A percentile compares a stretch with the other conserved stretches of the same genome.
These are phyloP conservation scores for Streblospio benedicti DNA, from an alignment of 1,140 invertebrate species.

Conservation along the genomic window DNA sequence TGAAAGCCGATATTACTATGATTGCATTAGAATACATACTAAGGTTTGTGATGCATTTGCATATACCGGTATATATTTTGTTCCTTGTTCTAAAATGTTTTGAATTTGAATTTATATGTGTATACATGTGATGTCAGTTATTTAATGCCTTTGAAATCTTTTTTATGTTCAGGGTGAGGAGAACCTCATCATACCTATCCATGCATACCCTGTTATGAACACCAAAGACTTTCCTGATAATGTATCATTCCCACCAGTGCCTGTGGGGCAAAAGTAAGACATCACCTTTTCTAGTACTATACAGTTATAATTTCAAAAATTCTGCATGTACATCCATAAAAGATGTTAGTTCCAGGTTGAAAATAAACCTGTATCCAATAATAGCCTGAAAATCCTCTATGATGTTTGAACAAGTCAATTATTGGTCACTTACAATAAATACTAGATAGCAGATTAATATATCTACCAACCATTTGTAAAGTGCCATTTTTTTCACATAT, in stretches of 20 bases:
- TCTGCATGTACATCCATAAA: no score
- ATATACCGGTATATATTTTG: no score
- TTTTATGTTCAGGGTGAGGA: constrained; percentile 37
- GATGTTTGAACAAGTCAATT: no score
- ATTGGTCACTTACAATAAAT: no score
- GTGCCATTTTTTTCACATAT: no score
- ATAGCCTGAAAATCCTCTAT: no score
- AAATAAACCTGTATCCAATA: no score
- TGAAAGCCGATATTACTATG: constrained; percentile 48
- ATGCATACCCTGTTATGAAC: constrained; percentile 46
- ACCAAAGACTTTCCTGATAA: constrained; percentile 40
- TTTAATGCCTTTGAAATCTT: not conserved
- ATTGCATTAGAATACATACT: constrained; percentile 43
- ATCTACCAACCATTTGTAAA: no score
- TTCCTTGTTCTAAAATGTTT: not conserved
- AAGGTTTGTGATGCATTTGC: constrained; percentile 29
- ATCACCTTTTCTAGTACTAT: not conserved
- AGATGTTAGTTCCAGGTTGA: no score
- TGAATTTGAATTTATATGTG: not conserved
- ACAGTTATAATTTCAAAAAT: no score
- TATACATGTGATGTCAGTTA: not conserved
- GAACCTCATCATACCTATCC: constrained; percentile 44
- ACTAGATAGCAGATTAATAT: no score
- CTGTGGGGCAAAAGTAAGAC: constrained; percentile 41
- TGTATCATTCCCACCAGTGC: constrained; percentile 38